A percentile compares a stretch with the other conserved stretches of the same genome.
Conservation (phyloP, 2,888 invertebrate species). For the Morpho deidamia region DNA sequence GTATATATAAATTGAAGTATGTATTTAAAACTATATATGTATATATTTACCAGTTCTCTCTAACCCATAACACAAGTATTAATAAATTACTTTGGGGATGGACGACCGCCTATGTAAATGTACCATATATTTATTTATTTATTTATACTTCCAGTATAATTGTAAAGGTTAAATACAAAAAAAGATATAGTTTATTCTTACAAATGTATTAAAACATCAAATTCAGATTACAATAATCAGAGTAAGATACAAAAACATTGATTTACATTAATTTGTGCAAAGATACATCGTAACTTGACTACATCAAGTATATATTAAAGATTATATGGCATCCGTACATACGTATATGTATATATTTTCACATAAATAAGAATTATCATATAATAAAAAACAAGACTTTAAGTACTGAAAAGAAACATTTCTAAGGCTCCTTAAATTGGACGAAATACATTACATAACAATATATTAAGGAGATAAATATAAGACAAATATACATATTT, state of each 20-base stretch:
- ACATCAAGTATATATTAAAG: constrained; percentile 8
- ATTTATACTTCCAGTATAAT: no score
- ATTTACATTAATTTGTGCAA: constrained; percentile 36
- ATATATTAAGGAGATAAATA: no score
- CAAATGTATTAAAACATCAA: constrained; percentile 74
- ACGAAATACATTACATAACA: no score
- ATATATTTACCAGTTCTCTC: no score
- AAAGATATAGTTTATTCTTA: constrained; percentile 41
- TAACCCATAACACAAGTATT: no score
- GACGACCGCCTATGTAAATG: no score
- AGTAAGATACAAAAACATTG: constrained; percentile 37
- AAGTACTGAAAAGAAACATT: not conserved
- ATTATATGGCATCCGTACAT: not conserved
- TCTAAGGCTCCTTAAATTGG: no score
- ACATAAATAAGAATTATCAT: not conserved
- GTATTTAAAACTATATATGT: no score
- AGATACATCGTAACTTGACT: constrained; percentile 21
- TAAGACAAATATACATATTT: no score
- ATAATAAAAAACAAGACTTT: not conserved
- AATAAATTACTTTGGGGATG: no score
- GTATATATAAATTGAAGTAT: no score
- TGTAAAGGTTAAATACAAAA: constrained; percentile 16
- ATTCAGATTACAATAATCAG: constrained; percentile 52
- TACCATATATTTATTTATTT: no score
- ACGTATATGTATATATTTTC: not conserved